phyloP scores from a whole-genome alignment of 2,888 invertebrate genomes.

The Augochlorella aurata region DNA sequence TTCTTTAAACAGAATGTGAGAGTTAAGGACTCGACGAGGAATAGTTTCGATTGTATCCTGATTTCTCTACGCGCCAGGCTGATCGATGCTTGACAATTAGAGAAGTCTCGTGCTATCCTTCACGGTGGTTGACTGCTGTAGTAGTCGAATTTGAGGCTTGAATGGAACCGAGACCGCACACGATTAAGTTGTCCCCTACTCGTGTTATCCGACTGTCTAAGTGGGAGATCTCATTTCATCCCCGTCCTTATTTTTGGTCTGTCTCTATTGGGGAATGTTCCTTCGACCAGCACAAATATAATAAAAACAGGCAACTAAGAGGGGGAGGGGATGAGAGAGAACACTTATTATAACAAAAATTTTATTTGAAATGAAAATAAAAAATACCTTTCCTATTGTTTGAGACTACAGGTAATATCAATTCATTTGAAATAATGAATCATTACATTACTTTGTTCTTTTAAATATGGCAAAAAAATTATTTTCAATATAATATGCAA shows the following conservation, averaged over 20 bases:
- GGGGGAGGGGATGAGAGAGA: too few species aligned
- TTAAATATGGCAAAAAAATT: too few species aligned
- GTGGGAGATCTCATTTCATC: constrained; percentile 25
- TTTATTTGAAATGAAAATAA: too few species aligned
- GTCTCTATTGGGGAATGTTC: constrained; percentile 36
- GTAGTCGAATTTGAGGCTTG: constrained; percentile 46
- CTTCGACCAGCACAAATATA: neutral
- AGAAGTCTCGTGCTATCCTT: constrained; percentile 58
- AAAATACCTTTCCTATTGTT: too few species aligned
- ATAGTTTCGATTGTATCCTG: neutral
- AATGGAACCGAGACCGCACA: constrained; percentile 61
- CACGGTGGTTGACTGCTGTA: constrained; percentile 60
- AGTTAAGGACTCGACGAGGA: neutral
- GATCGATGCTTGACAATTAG: constrained; percentile 69
- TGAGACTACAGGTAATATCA: too few species aligned
- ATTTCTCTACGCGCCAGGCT: constrained; percentile 45
- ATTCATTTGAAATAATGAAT: too few species aligned
- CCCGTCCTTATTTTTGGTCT: constrained; percentile 33
- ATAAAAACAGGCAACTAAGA: too few species aligned
- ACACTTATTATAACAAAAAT: too few species aligned
- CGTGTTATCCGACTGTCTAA: constrained; percentile 37
- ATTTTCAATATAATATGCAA: too few species aligned
- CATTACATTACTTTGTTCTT: too few species aligned
- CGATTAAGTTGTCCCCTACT: constrained; percentile 60
- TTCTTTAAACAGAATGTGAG: too few species aligned